A percentile compares a stretch with the other conserved stretches of the same genome.
Conservation (phyloP, 2,797 vertebrate genomes). For the Anomalospiza imberbis region DNA sequence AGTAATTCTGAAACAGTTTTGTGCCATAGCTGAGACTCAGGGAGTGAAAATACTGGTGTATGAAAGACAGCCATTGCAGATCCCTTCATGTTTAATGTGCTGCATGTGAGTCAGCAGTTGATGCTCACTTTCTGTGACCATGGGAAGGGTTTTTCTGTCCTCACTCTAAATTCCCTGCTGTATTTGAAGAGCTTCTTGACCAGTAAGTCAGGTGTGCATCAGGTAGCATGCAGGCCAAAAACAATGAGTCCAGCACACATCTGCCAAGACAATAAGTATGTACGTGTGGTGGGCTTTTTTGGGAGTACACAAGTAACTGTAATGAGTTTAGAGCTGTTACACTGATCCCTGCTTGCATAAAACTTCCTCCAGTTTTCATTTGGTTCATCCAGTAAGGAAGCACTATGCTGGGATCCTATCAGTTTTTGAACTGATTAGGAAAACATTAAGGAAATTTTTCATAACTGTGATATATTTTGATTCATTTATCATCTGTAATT, state of each 20-base stretch:
- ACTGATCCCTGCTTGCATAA: not conserved
- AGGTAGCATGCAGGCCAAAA: not conserved
- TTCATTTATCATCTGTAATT: not conserved
- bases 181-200: not conserved
- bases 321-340: not conserved
- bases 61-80: not conserved
- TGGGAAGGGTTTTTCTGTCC: conserved; percentile 10
- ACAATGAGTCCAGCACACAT: not conserved
- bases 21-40: not conserved
- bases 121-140: conserved; percentile 13
- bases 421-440: not conserved
- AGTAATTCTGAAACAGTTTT: not conserved
- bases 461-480: not conserved
- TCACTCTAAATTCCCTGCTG: conserved; percentile 25
- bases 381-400: not conserved
- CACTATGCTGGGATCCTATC: not conserved
- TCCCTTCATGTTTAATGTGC: not conserved
- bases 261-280: not conserved
- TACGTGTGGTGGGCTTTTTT: not conserved
- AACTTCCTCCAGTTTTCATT: not conserved
- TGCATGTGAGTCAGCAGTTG: conserved; percentile 26
- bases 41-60: not conserved
- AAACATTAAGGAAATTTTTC: not conserved
- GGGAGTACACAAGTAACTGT: not conserved
- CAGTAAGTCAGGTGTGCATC: not conserved